Conservation (phyloP, 53 echinoderm and acorn worm genomes). For the Hippasteria phrygiana region DNA sequence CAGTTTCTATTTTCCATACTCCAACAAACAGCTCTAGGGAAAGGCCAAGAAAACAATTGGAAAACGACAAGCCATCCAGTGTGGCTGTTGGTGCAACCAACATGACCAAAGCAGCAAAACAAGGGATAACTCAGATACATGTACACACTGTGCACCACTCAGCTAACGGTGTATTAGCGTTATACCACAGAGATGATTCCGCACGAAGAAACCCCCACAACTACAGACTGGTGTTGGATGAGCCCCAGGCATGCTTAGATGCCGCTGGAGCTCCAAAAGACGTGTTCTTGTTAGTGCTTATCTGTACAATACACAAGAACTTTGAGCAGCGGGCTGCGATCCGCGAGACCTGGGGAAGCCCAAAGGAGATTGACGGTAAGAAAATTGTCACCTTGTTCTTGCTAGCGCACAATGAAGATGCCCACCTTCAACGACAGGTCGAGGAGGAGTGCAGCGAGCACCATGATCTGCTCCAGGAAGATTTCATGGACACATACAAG, state of each 20-base stretch:
- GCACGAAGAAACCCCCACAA: conserved; percentile 78
- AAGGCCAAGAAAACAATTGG: neutral
- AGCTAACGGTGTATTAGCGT: neutral
- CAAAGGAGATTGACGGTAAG: conserved; percentile 67
- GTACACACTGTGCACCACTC: neutral
- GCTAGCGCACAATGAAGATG: conserved; percentile 79
- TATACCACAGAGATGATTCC: conserved; percentile 18
- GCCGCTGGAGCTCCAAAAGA: conserved; percentile 70
- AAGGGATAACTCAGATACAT: too few species aligned
- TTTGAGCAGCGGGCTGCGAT: conserved; percentile 96
- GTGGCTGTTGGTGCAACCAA: neutral
- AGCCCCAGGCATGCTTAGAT: conserved; percentile 88
- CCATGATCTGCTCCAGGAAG: conserved; percentile 93
- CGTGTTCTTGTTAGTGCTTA: conserved; percentile 84
- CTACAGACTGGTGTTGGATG: conserved; percentile 81
- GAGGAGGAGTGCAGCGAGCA: conserved; percentile 80
- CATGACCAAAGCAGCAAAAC: neutral
- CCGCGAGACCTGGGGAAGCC: conserved; percentile 90
- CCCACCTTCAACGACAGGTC: conserved; percentile 75
- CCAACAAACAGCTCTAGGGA: neutral
- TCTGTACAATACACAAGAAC: conserved; percentile 88
- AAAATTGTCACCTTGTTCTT: conserved; percentile 83
- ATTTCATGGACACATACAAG: conserved; percentile 93
- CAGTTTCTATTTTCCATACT: neutral
- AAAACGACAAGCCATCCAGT: neutral